These are phyloP conservation scores for Okamejei kenojei DNA, from an alignment of 2,797 vertebrate genomes.

Conservation along the genomic window DNA sequence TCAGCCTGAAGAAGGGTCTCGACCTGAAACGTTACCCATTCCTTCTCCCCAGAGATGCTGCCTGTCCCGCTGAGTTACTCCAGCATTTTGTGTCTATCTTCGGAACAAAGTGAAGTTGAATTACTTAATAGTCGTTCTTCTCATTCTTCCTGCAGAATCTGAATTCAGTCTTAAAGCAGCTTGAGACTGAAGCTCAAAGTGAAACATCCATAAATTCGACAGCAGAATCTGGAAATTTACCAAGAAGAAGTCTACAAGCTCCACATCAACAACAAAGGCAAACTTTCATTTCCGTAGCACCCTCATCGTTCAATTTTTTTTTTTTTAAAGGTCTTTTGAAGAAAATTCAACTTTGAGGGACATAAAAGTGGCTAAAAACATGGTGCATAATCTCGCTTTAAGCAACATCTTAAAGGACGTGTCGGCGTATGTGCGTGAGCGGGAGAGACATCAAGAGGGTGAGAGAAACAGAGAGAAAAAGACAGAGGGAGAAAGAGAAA, in stretches of 20 bases:
- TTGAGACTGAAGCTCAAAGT: not conserved
- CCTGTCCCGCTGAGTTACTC: too few species aligned
- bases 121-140: not conserved
- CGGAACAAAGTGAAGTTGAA: not conserved
- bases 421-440: too few species aligned
- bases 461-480: too few species aligned
- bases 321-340: not conserved
- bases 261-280: not conserved
- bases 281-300: not conserved
- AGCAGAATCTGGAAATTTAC: not conserved
- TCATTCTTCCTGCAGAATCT: not conserved
- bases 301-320: not conserved
- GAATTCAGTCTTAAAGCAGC: not conserved
- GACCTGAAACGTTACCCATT: too few species aligned
- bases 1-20: too few species aligned
- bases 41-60: too few species aligned
- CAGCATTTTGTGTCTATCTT: too few species aligned
- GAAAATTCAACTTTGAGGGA: not conserved
- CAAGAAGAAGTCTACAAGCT: not conserved
- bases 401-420: not conserved
- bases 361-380: not conserved
- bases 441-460: too few species aligned
- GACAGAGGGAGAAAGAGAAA: too few species aligned
- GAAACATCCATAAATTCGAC: not conserved
- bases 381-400: not conserved